phyloP scores from a whole-genome alignment of 2,797 vertebrate species.

The Intellagama lesueurii region DNA sequence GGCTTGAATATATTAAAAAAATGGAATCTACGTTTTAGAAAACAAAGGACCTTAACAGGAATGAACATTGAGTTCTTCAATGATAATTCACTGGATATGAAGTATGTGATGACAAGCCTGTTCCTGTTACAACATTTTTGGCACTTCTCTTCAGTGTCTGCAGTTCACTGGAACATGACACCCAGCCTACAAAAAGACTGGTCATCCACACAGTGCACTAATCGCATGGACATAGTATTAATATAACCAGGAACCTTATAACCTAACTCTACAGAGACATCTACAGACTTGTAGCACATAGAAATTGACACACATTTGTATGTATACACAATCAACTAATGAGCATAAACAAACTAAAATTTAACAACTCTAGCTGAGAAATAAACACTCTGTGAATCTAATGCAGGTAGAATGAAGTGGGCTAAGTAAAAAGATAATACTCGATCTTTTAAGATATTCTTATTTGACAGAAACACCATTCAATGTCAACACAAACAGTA shows the following conservation, averaged over 20 bases:
- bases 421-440: not conserved
- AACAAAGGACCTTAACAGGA: not conserved
- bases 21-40: constrained; percentile 1
- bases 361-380: too few species aligned
- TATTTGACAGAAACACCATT: not conserved
- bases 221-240: not conserved
- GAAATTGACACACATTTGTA: not conserved
- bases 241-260: too few species aligned
- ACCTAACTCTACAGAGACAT: not conserved
- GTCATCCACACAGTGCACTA: not conserved
- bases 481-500: not conserved
- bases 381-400: not conserved
- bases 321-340: not conserved
- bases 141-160: not conserved
- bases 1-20: not conserved
- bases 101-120: constrained; percentile 1
- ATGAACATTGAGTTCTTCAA: not conserved
- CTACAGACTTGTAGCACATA: not conserved
- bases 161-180: not conserved
- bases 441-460: not conserved
- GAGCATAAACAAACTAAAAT: not conserved
- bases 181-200: not conserved
- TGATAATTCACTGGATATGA: not conserved
- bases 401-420: not conserved
- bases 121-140: not conserved